These are phyloP conservation scores for Pelodytes ibericus DNA, from an alignment of 2,797 vertebrate species.

Conservation along the genomic window DNA sequence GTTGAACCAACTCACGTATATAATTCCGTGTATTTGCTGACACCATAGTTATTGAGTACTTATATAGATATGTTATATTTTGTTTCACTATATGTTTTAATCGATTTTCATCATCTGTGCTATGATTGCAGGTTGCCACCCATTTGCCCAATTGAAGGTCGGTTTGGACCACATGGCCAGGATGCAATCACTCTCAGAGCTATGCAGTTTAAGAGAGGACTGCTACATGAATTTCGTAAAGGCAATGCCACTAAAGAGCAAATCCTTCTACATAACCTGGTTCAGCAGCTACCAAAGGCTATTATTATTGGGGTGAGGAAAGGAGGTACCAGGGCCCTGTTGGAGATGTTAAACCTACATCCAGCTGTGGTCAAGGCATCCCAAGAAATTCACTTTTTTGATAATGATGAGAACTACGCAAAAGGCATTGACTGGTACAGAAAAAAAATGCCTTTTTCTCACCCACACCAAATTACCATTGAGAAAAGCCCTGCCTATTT, in stretches of 20 bases:
- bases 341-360: slow-evolving; percentile 96
- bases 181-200: slow-evolving; percentile 83
- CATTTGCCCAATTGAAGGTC: slow-evolving; percentile 85
- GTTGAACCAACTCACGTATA: too few relatives aligned
- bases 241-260: slow-evolving; percentile 87
- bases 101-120: neutral
- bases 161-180: slow-evolving; percentile 71
- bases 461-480: slow-evolving; percentile 93
- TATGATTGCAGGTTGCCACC: slow-evolving; percentile 73
- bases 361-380: slow-evolving; percentile 94
- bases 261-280: slow-evolving; percentile 83
- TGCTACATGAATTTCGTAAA: slow-evolving; percentile 85
- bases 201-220: slow-evolving; percentile 86
- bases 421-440: slow-evolving; percentile 93
- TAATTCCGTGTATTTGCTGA: too few relatives aligned
- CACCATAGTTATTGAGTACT: too few relatives aligned
- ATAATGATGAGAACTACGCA: slow-evolving; percentile 93
- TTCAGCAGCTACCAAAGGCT: slow-evolving; percentile 91
- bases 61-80: neutral
- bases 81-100: neutral
- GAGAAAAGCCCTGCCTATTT: slow-evolving; percentile 97
- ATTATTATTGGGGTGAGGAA: slow-evolving; percentile 95
- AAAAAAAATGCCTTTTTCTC: slow-evolving; percentile 95
- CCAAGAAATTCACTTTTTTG: slow-evolving; percentile 97
- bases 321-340: slow-evolving; percentile 90